phyloP scores from a whole-genome alignment of 2,888 invertebrate species.

The Harpalus rufipes region DNA sequence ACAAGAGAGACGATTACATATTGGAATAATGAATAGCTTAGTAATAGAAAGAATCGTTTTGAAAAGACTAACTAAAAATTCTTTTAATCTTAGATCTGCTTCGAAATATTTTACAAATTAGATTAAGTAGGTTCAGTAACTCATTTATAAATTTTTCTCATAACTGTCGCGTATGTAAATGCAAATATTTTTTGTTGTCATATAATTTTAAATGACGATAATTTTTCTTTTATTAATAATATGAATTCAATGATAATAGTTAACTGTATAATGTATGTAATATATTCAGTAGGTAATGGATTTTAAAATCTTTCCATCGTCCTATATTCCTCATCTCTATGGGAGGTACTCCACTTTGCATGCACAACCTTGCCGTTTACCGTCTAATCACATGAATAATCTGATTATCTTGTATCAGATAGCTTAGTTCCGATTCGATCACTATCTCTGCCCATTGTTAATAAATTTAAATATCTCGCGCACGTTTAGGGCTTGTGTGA shows the following conservation, averaged over 20 bases:
- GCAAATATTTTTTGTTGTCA: too few relatives aligned
- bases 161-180: too few relatives aligned
- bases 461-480: conserved; percentile 44
- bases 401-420: conserved; percentile 50
- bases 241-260: background rate
- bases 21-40: too few relatives aligned
- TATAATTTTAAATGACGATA: background rate
- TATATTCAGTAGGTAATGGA: background rate
- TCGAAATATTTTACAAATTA: too few relatives aligned
- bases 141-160: too few relatives aligned
- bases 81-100: too few relatives aligned
- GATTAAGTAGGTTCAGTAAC: too few relatives aligned
- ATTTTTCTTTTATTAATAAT: background rate
- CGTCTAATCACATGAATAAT: conserved; percentile 48
- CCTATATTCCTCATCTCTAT: conserved; percentile 14
- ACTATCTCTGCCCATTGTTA: conserved; percentile 44
- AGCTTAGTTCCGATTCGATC: conserved; percentile 13
- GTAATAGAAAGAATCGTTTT: too few relatives aligned
- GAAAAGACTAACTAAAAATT: too few relatives aligned
- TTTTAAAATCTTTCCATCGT: conserved; percentile 1
- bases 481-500: conserved; percentile 41
- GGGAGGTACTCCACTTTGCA: conserved; percentile 38
- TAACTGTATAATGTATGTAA: conserved; percentile 2
- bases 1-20: too few relatives aligned
- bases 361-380: conserved; percentile 44